phyloP scores from a whole-genome alignment of 2,797 vertebrate species.

The Spea hammondii region DNA sequence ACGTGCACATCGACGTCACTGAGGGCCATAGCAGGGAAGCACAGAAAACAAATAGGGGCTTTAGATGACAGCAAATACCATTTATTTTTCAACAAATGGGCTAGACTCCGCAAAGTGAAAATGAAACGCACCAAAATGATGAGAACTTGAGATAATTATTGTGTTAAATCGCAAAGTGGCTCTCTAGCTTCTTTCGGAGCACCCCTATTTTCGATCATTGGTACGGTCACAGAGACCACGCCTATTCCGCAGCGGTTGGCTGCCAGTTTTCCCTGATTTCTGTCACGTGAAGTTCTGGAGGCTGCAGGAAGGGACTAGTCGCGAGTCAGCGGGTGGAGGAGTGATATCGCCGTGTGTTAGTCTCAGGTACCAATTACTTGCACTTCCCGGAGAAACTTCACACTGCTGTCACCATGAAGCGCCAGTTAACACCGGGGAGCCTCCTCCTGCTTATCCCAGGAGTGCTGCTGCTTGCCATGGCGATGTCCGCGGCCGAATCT shows the following conservation, averaged over 20 bases:
- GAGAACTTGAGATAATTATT: no score
- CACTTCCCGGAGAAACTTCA: not conserved
- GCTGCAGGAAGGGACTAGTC: slow-evolving; percentile 1
- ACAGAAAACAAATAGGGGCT: not conserved
- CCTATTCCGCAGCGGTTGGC: slow-evolving; percentile 12
- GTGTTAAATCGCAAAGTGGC: no score
- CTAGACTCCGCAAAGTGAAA: no score
- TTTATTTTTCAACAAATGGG: no score
- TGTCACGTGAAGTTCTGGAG: slow-evolving; percentile 9
- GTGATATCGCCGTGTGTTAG: not conserved
- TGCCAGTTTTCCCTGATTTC: not conserved
- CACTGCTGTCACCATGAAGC: not conserved
- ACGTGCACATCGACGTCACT: slow-evolving; percentile 41
- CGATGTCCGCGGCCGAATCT: not conserved
- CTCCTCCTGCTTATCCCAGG: slow-evolving; percentile 10
- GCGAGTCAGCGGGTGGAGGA: not conserved
- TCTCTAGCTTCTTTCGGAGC: no score
- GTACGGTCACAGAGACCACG: slow-evolving; percentile 5
- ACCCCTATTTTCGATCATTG: not conserved
- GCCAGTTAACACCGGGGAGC: slow-evolving; percentile 5
- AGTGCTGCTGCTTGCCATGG: slow-evolving; percentile 1
- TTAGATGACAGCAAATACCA: no score
- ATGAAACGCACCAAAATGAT: no score
- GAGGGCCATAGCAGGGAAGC: slow-evolving; percentile 9
- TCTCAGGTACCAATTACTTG: not conserved